These are phyloP conservation scores for Notarius lentiginosus DNA, from an alignment of 2,113 vertebrate species.

Conservation along the genomic window DNA sequence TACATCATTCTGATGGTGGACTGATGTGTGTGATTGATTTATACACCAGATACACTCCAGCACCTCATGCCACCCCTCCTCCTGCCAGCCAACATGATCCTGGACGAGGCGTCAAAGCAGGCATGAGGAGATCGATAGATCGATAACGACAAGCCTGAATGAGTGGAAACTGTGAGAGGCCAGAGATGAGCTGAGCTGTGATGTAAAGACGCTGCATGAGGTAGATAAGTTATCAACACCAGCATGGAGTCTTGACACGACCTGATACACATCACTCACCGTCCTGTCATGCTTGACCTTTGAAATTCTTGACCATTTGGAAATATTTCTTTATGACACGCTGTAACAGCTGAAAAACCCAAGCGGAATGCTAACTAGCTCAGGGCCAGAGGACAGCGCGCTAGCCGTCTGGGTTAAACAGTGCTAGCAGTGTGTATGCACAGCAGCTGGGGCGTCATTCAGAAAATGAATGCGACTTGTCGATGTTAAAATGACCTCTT, in stretches of 20 bases:
- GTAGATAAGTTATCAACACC: slow-evolving; percentile 2
- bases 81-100: neutral
- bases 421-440: slow-evolving; percentile 9
- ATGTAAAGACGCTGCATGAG: neutral
- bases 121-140: neutral
- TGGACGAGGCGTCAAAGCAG: neutral
- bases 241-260: neutral
- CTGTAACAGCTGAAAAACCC: neutral
- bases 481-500: slow-evolving; percentile 15
- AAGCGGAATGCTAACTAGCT: slow-evolving; percentile 24
- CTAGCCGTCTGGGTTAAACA: slow-evolving; percentile 18
- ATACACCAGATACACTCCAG: neutral
- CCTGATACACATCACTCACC: neutral
- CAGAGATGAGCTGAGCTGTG: neutral
- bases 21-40: neutral
- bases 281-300: slow-evolving; percentile 20
- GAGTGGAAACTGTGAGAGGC: neutral
- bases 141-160: neutral
- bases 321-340: slow-evolving; percentile 12
- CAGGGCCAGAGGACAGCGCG: neutral
- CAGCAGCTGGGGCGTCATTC: slow-evolving; percentile 23
- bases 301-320: neutral
- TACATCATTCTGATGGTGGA: neutral
- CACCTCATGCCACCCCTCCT: neutral
- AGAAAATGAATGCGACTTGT: slow-evolving; percentile 1